Conservation (phyloP, 2,888 invertebrate genomes). For the Eupithecia insigniata region DNA sequence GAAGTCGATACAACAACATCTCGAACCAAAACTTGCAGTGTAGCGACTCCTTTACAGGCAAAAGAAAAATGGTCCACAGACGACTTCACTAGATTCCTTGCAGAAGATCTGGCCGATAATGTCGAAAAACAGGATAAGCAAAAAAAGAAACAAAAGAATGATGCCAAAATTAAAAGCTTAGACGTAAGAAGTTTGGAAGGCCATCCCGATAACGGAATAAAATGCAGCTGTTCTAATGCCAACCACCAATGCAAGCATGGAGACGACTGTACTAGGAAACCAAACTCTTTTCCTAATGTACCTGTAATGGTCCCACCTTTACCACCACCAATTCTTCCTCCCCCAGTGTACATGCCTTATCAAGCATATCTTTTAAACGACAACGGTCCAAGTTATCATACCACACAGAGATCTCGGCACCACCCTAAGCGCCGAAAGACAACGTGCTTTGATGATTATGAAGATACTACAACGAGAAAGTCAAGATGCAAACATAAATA, state of each 20-base stretch:
- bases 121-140: slow-evolving; percentile 27
- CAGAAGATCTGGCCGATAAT: slow-evolving; percentile 9
- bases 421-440: slow-evolving; percentile 51
- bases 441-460: slow-evolving; percentile 46
- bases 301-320: neutral
- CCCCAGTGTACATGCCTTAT: slow-evolving; percentile 53
- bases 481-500: slow-evolving; percentile 26
- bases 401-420: slow-evolving; percentile 44
- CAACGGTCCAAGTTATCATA: slow-evolving; percentile 40
- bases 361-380: slow-evolving; percentile 53
- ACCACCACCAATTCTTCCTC: slow-evolving; percentile 20
- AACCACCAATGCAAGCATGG: slow-evolving; percentile 32
- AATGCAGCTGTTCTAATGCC: slow-evolving; percentile 37
- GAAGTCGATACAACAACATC: slow-evolving; percentile 49
- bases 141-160: slow-evolving; percentile 15
- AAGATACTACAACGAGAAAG: slow-evolving; percentile 48
- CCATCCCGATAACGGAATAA: slow-evolving; percentile 25
- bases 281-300: neutral
- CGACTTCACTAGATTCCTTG: neutral
- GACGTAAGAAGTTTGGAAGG: slow-evolving; percentile 64
- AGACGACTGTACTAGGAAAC: slow-evolving; percentile 27
- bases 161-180: slow-evolving; percentile 54
- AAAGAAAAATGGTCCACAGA: slow-evolving; percentile 64
- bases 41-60: slow-evolving; percentile 48
- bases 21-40: slow-evolving; percentile 49